Evolutionary conservation across 2,888 invertebrate genomes (phyloP), one percentile per base, ranked within the genome.

Genomic region (Argynnis bischoffii): DNA sequence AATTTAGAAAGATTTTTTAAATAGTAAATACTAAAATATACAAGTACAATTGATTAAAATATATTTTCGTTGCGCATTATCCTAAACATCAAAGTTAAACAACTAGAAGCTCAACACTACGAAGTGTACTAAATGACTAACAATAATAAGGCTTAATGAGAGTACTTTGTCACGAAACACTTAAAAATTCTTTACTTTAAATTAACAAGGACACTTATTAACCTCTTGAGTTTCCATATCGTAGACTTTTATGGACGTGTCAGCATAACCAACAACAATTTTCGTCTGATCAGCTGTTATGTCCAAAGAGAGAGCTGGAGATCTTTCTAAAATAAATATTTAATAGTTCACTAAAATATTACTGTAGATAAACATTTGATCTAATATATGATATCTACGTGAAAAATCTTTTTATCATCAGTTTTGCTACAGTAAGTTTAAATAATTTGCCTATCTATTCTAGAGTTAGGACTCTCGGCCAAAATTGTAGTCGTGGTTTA

Each of bases 151-250:
- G n/a, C 57, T n/a, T 46, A 47, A 59, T 59, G 26, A 59, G 47
- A 47, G 47, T 59, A 59, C 57, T 59, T 59, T 59, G 47, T 59
- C 57, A 59, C 57, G 57, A 59, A 63, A 63, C 53, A 63, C 47
- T 55, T 18, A 48, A n/a, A 56, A 21, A 48, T 14, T 60, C 50
- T 60, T 47, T 53, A 46, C 16, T 47, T 67, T 59, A 67, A 35
- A 67, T 50, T 51, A 14, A 64, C 51, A 69, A 64, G 26, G 46
- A 51, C 60, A 21, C 31, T 55, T 64, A 70, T 65, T 67, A 64
- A 91, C 92, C 85, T 87, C 82, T 76, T 87, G 87, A 67, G 92
- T 92, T 77, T 84, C 88, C 81, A 90, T 83, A 64, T 92, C 90
- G 75, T 82, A 90, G 56, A 92, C 69, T 78, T 88, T 92, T 69